phyloP scores from a whole-genome alignment of 2,113 vertebrate genomes.

The Saccopteryx leptura region DNA sequence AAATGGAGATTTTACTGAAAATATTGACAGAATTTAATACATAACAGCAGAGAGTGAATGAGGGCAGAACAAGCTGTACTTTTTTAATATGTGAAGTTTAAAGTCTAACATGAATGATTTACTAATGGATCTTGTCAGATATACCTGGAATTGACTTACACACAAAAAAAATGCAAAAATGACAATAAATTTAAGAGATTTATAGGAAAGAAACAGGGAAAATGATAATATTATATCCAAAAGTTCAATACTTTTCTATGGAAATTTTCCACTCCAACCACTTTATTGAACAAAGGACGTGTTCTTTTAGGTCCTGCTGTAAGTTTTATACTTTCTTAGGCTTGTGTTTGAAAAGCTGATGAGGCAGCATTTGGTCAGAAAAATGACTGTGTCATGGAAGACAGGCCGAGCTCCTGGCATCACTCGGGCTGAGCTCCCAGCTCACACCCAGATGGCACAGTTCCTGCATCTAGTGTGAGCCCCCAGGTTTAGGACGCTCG shows the following conservation, averaged over 20 bases:
- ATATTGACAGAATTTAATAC: slow-evolving; percentile 65
- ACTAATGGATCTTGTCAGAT: slow-evolving; percentile 14
- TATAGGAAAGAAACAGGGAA: not conserved
- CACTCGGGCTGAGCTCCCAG: not conserved
- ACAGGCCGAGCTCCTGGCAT: not conserved
- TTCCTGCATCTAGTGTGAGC: not conserved
- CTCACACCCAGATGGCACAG: not conserved
- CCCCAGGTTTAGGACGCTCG: not conserved
- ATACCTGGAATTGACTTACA: slow-evolving; percentile 6
- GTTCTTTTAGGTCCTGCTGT: not conserved
- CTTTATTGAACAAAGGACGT: slow-evolving; percentile 40
- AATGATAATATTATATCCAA: not conserved
- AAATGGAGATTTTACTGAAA: slow-evolving; percentile 70
- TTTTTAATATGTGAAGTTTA: slow-evolving; percentile 34
- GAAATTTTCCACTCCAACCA: not conserved
- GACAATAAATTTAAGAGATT: slow-evolving; percentile 7
- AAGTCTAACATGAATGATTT: slow-evolving; percentile 52
- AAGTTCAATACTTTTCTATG: slow-evolving; percentile 46
- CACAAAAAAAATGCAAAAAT: slow-evolving; percentile 7
- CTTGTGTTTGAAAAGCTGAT: not conserved
- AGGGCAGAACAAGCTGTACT: not conserved
- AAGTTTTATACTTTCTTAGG: not conserved
- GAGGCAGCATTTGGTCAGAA: slow-evolving; percentile 13
- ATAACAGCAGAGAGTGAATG: slow-evolving; percentile 26
- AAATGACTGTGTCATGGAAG: not conserved